phyloP scores from a whole-genome alignment of 2,888 invertebrate genomes.

The Stenichneumon culpator region DNA sequence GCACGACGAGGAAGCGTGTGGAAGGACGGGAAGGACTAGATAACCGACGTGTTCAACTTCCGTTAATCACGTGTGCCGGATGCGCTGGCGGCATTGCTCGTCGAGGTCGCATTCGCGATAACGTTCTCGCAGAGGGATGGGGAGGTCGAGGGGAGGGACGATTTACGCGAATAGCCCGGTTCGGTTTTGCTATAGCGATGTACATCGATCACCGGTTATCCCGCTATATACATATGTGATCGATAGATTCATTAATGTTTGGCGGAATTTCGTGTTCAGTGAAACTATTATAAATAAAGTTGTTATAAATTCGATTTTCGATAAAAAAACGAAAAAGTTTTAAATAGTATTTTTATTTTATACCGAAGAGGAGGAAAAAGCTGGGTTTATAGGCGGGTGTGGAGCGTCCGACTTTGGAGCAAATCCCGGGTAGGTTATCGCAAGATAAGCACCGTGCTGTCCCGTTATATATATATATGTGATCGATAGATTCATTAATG shows the following conservation, averaged over 20 bases:
- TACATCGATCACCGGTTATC: conserved; percentile 52
- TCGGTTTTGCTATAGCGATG: conserved; percentile 6
- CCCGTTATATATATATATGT: background rate
- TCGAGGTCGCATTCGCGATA: conserved; percentile 47
- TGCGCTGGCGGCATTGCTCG: conserved; percentile 21
- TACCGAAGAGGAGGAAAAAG: background rate
- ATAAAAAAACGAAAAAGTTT: too few species aligned
- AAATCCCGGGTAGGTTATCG: background rate
- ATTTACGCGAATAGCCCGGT: conserved; percentile 1
- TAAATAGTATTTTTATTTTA: too few species aligned
- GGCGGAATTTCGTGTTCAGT: too few species aligned
- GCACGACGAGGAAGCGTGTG: background rate
- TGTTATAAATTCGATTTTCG: too few species aligned
- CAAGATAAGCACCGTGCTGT: background rate
- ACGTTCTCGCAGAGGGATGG: conserved; percentile 39
- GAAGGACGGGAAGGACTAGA: conserved; percentile 34
- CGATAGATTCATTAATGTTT: too few species aligned
- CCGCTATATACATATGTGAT: background rate
- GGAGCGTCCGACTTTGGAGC: background rate
- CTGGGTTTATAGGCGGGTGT: background rate
- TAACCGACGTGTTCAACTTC: conserved; percentile 51
- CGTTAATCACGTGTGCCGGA: conserved; percentile 45
- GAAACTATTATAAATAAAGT: too few species aligned
- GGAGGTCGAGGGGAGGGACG: background rate
- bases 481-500: too few species aligned